These are phyloP conservation scores for Myripristis jacobus DNA, from an alignment of 2,797 vertebrate genomes.

Conservation along the genomic window DNA sequence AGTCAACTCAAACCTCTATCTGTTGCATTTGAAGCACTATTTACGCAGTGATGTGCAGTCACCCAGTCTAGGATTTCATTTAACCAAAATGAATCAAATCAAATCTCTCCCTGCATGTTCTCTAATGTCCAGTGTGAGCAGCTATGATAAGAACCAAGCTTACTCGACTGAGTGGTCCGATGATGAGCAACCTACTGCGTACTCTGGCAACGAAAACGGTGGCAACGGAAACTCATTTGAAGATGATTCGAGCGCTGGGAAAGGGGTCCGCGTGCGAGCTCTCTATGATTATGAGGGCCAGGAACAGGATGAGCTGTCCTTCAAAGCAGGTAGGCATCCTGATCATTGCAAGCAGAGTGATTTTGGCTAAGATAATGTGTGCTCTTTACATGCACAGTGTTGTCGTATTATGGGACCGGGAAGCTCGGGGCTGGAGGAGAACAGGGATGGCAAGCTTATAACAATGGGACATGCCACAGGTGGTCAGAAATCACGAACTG, in stretches of 20 bases:
- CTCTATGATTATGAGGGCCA: slow-evolving; percentile 98
- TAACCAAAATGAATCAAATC: background rate
- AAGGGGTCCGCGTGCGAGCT: slow-evolving; percentile 89
- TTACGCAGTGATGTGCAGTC: too few relatives aligned
- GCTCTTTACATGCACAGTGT: background rate
- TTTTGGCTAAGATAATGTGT: background rate
- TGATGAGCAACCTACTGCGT: slow-evolving; percentile 89
- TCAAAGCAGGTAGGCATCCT: slow-evolving; percentile 92
- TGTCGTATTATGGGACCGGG: background rate
- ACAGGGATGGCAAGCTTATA: slow-evolving; percentile 9
- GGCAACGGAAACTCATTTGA: slow-evolving; percentile 91
- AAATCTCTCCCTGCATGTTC: background rate
- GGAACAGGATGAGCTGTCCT: slow-evolving; percentile 97
- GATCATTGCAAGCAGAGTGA: too few relatives aligned
- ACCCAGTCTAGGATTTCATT: background rate
- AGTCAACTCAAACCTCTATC: background rate
- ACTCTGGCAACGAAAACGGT: slow-evolving; percentile 90
- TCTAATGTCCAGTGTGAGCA: slow-evolving; percentile 88
- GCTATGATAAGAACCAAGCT: slow-evolving; percentile 94
- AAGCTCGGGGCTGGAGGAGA: background rate
- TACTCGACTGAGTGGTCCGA: slow-evolving; percentile 96
- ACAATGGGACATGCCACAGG: slow-evolving; percentile 24
- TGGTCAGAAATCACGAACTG: slow-evolving; percentile 30
- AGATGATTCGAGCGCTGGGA: slow-evolving; percentile 84
- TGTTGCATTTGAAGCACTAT: background rate